Evolutionary conservation across 2,888 invertebrate genomes (phyloP).

Genomic region (Homarus gammarus): DNA sequence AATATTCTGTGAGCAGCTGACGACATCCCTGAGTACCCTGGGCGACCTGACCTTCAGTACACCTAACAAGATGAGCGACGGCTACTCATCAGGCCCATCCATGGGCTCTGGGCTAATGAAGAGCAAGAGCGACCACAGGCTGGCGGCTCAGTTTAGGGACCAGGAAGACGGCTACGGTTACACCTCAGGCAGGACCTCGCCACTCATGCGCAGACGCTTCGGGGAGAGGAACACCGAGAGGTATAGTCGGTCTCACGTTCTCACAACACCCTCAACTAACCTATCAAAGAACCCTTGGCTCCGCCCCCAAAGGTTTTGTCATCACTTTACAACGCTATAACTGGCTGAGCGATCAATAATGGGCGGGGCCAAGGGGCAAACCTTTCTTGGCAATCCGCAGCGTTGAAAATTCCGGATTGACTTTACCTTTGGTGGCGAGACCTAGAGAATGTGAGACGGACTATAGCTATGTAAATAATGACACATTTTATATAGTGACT

Average conservation of each 20-base stretch:
- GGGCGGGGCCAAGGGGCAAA: background rate
- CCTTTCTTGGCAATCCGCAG: background rate
- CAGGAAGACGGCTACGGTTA: constrained; percentile 86
- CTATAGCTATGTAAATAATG: constrained; percentile 38
- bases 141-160: constrained; percentile 92
- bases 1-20: constrained; percentile 51
- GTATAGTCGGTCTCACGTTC: constrained; percentile 70
- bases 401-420: background rate
- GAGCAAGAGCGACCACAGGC: constrained; percentile 94
- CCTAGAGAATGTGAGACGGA: constrained; percentile 67
- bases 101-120: constrained; percentile 86
- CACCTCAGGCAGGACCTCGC: constrained; percentile 82
- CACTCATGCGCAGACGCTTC: constrained; percentile 88
- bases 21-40: constrained; percentile 66
- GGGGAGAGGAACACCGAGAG: constrained; percentile 82
- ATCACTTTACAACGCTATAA: background rate
- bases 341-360: background rate
- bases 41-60: constrained; percentile 67
- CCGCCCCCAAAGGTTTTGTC: constrained; percentile 9
- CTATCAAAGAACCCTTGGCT: constrained; percentile 1
- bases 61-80: constrained; percentile 60
- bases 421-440: constrained; percentile 12
- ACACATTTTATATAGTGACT: constrained; percentile 26
- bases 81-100: constrained; percentile 59
- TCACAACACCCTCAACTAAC: constrained; percentile 20